Base-by-base conservation (phyloP, 1,140 invertebrate genomes). In the Anagrus nilaparvatae region DNA sequence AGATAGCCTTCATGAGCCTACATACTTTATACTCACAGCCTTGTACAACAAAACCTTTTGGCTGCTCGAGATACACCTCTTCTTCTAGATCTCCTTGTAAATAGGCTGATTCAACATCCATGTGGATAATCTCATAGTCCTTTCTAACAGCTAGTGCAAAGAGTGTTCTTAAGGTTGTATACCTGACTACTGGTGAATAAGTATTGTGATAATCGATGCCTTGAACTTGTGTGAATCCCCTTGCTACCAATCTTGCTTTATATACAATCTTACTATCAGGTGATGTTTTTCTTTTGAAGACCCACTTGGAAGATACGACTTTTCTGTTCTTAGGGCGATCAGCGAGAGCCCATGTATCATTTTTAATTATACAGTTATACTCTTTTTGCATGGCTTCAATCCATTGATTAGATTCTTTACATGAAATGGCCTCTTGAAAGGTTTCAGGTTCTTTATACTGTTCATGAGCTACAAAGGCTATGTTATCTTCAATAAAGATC, bases 321-420 rank as follows among this genome's bases (percentile, higher is more conserved):
- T 37, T 44, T 21, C 29, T 14, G 17, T 44, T 14, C 17, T 16
- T 14, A 12, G 42, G 42, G 10, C 23, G 17, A 30, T 44, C 35
- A 20, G 21, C 21, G 5, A 37, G 19, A 10, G 7, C 17, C 33
- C 33, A 44, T 14, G 24, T 29, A 10, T 37, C 23, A 27, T 44
- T 37, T 28, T 44, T 31, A 2, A 24, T 18, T 25, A 45, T 9
- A 3, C 16, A 30, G 3, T 39, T n/a, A n/a, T 57, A 45, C 49
- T 60, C 55, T 10, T 55, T 43, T 9, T 43, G n/a, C 41, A 60
- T 63, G 6, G 60, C 59, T 29, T 42, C 37, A 36, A 48, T 43
- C 62, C 62, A 65, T 21, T 48, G 13, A 14, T 39, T 17, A 20
- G 19, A 10, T 4, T 51, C 28, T 28, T 14, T 4, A 12, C 39